Base-by-base conservation (phyloP, 2,888 invertebrate genomes). In the Danaus chrysippus region DNA sequence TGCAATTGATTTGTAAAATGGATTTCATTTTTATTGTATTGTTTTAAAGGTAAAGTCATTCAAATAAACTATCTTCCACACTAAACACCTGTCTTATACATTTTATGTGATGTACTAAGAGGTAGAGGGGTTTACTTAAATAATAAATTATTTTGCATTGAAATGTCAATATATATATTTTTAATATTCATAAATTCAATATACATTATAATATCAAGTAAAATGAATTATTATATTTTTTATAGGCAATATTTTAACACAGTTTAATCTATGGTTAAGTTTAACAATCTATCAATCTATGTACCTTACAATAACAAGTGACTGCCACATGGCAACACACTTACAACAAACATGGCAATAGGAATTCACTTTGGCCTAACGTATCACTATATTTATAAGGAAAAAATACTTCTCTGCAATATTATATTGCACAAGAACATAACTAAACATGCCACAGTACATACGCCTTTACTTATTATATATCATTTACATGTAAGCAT, bases 141-240 rank as follows among this genome's bases (percentile, higher is more conserved):
- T 68, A 63, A 69, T 58, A 71, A 58, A 61, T 58, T 52, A 42
- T 17, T 52, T 79, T 76, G 84, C 82, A 83, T 87, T 87, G 89
- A 87, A 86, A 81, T 88, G 82, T 90, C 89, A 89, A 90, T 91
- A 90, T 90, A 89, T 89, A 89, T 88, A 87, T 87, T 82, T 88
- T 88, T 89, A 91, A 91, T 91, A 85, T 91, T 90, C 90, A 91
- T 91, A 91, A 90, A 90, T 91, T 91, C 86, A 90, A 91, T 91
- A 90, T 91, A 91, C 91, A 91, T 90, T 87, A 88, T 90, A 90
- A 90, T 90, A 87, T 90, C 85, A 88, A 91, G 87, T 89, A 89
- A 90, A 89, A 87, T 90, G 86, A 89, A 88, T 89, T 89, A 87
- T 86, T 90, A 89, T 91, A 90, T 87, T 90, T 91, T 88, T 86